Base-by-base conservation (phyloP, 2,797 vertebrate species). In the Carapus acus region DNA sequence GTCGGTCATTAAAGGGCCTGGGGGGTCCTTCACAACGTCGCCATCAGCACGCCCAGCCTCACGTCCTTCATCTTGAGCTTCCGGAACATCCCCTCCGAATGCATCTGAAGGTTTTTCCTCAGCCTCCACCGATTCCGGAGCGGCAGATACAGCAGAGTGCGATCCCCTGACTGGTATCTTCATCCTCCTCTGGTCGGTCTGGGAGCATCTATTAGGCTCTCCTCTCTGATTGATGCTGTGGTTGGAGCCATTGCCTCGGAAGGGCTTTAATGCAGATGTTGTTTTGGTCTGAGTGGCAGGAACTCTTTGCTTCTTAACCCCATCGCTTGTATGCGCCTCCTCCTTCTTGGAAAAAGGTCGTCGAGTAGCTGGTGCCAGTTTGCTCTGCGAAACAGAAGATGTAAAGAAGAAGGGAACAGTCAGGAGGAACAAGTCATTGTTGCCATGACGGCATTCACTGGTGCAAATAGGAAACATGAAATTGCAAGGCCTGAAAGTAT, bases 241-340 rank as follows among this genome's bases (percentile, higher is more conserved):
- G 31, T 59, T 13, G 34, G 39, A 14, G 42, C 12, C 38, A 48
- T 53, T 51, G 22, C 39, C 51, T 50, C 57, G 53, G 19, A 51
- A 37, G 4, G 70, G 43, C 58, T 49, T 76, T 14, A 58, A 49
- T 12, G 61, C n/a, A 11, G 47, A 22, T 1, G 71, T 55, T 7
- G 43, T 64, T 65, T 73, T 82, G 29, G 67, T 39, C 3, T 58
- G 71, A 59, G 59, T 67, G 7, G 73, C 44, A 2, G 77, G 37
- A 1, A 67, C 53, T 13, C 62, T 69, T 15, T 62, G 73, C 17
- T 73, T 67, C 44, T 67, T 76, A 18, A 1, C 42, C 2, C 41
- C 56, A 15, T 56, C 43, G 1, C 21, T 41, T 14, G 51, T 27
- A 19, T 60, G 61, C 13, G 15, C 39, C 17, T 72, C 75, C 22